Evolutionary conservation across 2,888 invertebrate genomes (phyloP).

Genomic region (Cheilosia vulpina): DNA sequence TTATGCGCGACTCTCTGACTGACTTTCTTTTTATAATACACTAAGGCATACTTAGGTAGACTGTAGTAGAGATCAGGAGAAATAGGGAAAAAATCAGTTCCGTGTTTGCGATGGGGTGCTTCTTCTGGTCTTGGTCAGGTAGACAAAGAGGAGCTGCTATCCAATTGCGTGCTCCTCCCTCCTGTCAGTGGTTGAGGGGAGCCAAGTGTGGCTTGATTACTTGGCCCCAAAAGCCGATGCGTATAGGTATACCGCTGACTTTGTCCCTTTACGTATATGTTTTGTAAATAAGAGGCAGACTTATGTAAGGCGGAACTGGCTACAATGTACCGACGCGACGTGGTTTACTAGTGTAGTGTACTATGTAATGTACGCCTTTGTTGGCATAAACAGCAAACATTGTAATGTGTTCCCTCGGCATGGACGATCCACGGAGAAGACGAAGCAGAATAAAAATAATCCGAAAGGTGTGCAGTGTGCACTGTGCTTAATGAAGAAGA

Average conservation of each 20-base stretch:
- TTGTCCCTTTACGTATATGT: constrained; percentile 41
- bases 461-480: constrained; percentile 35
- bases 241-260: constrained; percentile 11
- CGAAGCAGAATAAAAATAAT: constrained; percentile 24
- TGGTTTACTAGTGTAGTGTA: constrained; percentile 18
- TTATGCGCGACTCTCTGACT: constrained; percentile 29
- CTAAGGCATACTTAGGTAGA: not conserved
- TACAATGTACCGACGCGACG: constrained; percentile 18
- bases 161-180: constrained; percentile 9
- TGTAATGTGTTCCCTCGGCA: constrained; percentile 27
- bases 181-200: not conserved
- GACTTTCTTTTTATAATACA: constrained; percentile 33
- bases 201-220: constrained; percentile 19
- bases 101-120: constrained; percentile 51
- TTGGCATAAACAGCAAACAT: constrained; percentile 32
- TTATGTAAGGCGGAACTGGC: constrained; percentile 36
- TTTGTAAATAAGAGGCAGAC: not conserved
- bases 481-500: constrained; percentile 26
- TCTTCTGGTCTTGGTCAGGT: constrained; percentile 22
- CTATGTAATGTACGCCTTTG: constrained; percentile 36
- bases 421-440: constrained; percentile 16
- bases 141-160: constrained; percentile 19
- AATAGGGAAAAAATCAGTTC: constrained; percentile 51
- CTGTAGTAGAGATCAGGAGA: constrained; percentile 8
- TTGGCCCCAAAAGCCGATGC: constrained; percentile 48